phyloP scores from a whole-genome alignment of 64 coral and sea anemone species.

The Exaiptasia diaphana region DNA sequence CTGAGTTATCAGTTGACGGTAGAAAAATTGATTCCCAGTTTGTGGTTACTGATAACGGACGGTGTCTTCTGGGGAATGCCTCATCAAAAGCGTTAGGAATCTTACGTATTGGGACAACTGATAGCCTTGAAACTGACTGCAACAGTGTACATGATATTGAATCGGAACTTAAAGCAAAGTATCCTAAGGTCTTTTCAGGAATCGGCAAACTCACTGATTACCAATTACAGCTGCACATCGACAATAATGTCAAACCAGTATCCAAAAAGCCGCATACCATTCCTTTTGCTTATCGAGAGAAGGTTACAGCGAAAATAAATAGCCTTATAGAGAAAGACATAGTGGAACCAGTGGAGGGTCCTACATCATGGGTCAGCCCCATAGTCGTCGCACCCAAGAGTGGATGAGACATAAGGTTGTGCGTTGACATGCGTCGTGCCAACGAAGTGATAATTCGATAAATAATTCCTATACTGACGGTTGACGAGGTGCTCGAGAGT shows the following conservation, averaged over 20 bases:
- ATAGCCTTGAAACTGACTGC: neutral
- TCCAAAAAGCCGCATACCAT: neutral
- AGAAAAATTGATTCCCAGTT: conserved; percentile 20
- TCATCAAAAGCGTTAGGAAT: neutral
- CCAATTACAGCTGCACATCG: conserved; percentile 11
- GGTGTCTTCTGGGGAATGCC: conserved; percentile 12
- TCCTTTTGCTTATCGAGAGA: conserved; percentile 13
- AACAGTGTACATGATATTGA: conserved; percentile 8
- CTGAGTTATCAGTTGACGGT: conserved; percentile 22
- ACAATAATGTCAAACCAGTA: neutral
- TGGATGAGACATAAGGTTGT: neutral
- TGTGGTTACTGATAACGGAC: neutral
- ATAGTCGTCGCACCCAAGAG: neutral
- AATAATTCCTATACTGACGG: neutral
- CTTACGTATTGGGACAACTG: neutral
- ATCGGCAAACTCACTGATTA: conserved; percentile 48
- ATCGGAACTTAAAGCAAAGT: conserved; percentile 17
- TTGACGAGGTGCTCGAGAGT: conserved; percentile 1
- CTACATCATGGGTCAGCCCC: conserved; percentile 40
- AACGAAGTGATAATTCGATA: neutral
- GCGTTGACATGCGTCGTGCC: conserved; percentile 7
- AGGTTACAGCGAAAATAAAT: neutral
- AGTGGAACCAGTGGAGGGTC: conserved; percentile 44
- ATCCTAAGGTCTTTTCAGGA: conserved; percentile 16
- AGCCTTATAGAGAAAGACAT: conserved; percentile 55